phyloP scores from a whole-genome alignment of 2,797 vertebrate species.

The Rhinatrema bivittatum region DNA sequence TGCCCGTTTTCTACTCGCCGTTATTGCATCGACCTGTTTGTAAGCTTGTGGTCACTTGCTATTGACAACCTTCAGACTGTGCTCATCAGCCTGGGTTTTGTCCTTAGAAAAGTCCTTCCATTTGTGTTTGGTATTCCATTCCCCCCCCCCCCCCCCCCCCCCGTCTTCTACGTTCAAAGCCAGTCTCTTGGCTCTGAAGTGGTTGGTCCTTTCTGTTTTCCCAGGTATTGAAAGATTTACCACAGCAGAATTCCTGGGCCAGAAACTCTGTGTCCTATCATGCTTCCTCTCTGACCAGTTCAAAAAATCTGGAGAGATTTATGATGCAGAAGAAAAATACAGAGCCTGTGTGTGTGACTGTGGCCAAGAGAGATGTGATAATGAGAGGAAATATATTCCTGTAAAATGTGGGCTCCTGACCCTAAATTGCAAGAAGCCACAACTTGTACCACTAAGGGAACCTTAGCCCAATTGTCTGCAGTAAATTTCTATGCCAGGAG shows the following conservation, averaged over 20 bases:
- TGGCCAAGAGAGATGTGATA: conserved; percentile 14
- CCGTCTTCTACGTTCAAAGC: conserved; percentile 22
- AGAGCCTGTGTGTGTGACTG: too few species aligned
- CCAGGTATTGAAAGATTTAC: conserved; percentile 50
- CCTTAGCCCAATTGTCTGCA: conserved; percentile 51
- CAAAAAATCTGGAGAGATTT: conserved; percentile 56
- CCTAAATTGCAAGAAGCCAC: too few species aligned
- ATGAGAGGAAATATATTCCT: conserved; percentile 28
- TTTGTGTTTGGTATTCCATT: conserved; percentile 17
- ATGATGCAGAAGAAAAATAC: conserved; percentile 27
- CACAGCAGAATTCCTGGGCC: conserved; percentile 59
- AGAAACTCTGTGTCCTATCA: conserved; percentile 55
- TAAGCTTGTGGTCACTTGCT: too few species aligned
- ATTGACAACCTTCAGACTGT: too few species aligned
- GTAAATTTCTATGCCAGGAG: conserved; percentile 52
- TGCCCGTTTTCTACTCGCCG: too few species aligned
- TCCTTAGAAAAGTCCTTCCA: conserved; percentile 30
- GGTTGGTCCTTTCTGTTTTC: conserved; percentile 52
- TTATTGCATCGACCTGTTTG: too few species aligned
- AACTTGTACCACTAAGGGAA: conserved; percentile 29
- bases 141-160: conserved; percentile 10
- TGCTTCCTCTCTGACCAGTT: conserved; percentile 49
- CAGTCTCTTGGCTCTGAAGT: conserved; percentile 42
- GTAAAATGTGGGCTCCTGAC: too few species aligned
- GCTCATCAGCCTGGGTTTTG: conserved; percentile 52